Evolutionary conservation across 2,797 vertebrate species (phyloP), one percentile per base, ranked within the genome.

Genomic region (Bradypus variegatus): DNA sequence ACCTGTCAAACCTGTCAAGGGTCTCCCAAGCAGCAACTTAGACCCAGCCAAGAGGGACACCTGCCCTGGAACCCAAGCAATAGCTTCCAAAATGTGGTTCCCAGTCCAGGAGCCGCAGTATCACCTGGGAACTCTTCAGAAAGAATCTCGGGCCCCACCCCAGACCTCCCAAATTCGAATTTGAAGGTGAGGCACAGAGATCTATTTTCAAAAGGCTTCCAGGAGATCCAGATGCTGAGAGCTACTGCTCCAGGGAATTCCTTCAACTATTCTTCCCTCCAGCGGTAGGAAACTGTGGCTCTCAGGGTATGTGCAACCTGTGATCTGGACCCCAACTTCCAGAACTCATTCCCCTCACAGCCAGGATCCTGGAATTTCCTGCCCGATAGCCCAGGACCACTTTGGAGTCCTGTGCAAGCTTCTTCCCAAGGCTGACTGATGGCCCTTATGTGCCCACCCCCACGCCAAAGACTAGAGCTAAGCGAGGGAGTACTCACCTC

Each of bases 361-460:
- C 38, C 58, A 65, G 23, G 6, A 2, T 69, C 55, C 45, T 62
- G 62, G 29, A 33, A 5, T 12, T 83, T 31, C 69, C 73, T n/a
- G 27, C 33, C 45, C 31, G 27, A 29, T 2, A 77, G 53, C 19
- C 12, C 0, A 0, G 83, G 15, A 48, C 18, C 67, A n/a, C 4
- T 1, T 1, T 6, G 2, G 45, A 15, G 19, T 5, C 48, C 62
- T 65, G 15, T 10, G 10, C 13, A 23, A 60, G 31, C 77, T 9
- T 72, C 55, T 31, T 41, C 53, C 53, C 5, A 1, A 2, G 16
- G 33, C 41, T 81, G 38, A 48, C 12, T 0, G 48, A 36, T 9
- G 14, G 3, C 53, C 36, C 15, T 19, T 33, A 3, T 14, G 23
- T 9, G 36, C 0, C 0, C 36, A 25, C 1, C 27, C 48, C 64